Conservation (phyloP, 2,888 invertebrate species). For the Rhamnusium bicolor region DNA sequence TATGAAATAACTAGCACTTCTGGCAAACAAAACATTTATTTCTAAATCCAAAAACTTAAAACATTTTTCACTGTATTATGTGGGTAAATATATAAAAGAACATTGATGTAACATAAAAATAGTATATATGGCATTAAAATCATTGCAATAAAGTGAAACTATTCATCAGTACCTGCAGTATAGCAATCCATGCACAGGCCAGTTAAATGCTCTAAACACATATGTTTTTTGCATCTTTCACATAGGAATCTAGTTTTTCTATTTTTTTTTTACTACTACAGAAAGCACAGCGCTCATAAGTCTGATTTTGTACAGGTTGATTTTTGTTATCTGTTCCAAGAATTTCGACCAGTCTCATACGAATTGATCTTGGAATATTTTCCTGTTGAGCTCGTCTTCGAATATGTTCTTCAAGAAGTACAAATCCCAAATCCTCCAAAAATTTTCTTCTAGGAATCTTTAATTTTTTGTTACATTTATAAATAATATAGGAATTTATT, state of each 20-base stretch:
- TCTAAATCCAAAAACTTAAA: too few relatives aligned
- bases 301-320: neutral
- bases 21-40: too few relatives aligned
- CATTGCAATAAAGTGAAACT: conserved; percentile 3
- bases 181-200: neutral
- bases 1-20: too few relatives aligned
- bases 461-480: neutral
- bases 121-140: conserved; percentile 3
- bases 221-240: neutral
- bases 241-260: neutral
- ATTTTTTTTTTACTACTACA: neutral
- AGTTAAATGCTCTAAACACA: conserved; percentile 5
- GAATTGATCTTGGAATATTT: conserved; percentile 3
- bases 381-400: neutral
- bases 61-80: too few relatives aligned
- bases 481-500: too few relatives aligned
- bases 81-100: too few relatives aligned
- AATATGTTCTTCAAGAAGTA: conserved; percentile 4
- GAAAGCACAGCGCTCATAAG: neutral
- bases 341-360: conserved; percentile 5
- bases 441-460: conserved; percentile 6
- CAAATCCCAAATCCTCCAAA: conserved; percentile 5
- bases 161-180: conserved; percentile 1
- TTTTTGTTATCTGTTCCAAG: conserved; percentile 5
- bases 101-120: conserved; percentile 9